Base-by-base conservation (phyloP, 2,888 invertebrate species). In the Achlya flavicornis region DNA sequence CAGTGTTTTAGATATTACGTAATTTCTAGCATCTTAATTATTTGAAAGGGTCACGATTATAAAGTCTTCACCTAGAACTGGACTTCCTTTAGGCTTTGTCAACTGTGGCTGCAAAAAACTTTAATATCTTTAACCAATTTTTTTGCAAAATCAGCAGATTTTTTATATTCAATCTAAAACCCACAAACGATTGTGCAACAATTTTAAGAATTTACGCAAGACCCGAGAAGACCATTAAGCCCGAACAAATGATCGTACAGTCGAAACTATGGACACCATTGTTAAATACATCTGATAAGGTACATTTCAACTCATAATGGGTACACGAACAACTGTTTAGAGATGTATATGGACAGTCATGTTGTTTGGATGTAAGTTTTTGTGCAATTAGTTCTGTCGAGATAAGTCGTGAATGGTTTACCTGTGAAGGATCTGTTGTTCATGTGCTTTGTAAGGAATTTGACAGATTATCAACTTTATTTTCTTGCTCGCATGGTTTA, bases 231-330 rank as follows among this genome's bases (percentile, higher is more conserved):
- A 12, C 41, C 41, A 41, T 60, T 60, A 60, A 12, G 60, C 19
- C n/a, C 38, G 7, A 41, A 60, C 60, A 60, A 60, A 60, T 16
- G 32, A 60, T 26, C 14, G 33, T 60, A 60, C 60, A 11, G 38
- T 16, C 16, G 38, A 38, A 59, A 41, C 60, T 60, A 43, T 41
- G 53, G 60, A 12, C 19, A 60, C 73, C 66, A 76, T 76, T 76
- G 76, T 75, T 72, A 64, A 68, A 66, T 57, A 66, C 67, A 75
- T 74, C 75, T 62, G 75, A 75, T 75, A 75, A 75, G 66, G 46
- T 58, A n/a, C 57, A 64, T 68, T 67, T 32, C 67, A 64, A 66
- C 32, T 63, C 66, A 69, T 75, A 66, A 63, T 62, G 32, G 59
- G 59, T 43, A 64, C 75, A 75, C 70, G 74, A 75, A 68, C 65